Percentiles rank a stretch among this genome's conserved stretches.
Conservation (phyloP, 1,140 invertebrate genomes). For the Euura saliciscinereae region DNA sequence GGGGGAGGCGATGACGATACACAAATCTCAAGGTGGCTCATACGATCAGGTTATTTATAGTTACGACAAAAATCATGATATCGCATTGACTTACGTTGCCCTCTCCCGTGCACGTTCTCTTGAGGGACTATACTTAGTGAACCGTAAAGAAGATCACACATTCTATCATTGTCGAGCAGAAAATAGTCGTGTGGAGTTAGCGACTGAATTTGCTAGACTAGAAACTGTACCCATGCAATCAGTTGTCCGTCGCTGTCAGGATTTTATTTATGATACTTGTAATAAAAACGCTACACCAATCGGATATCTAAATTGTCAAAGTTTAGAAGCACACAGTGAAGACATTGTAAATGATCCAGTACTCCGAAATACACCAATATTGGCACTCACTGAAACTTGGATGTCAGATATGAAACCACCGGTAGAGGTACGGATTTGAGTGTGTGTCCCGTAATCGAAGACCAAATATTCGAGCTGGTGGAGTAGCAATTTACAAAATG, state of each 20-base stretch:
- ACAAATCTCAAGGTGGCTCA: constrained; percentile 34
- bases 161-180: not conserved
- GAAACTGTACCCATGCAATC: too few species aligned
- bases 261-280: not conserved
- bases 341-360: not conserved
- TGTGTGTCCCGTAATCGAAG: not conserved
- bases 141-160: not conserved
- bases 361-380: not conserved
- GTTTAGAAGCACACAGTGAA: not conserved
- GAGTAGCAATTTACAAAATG: not conserved
- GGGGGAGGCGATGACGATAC: constrained; percentile 18
- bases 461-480: not conserved
- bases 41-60: constrained; percentile 30
- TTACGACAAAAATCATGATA: not conserved
- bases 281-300: not conserved
- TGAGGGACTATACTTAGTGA: not conserved
- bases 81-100: not conserved
- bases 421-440: not conserved
- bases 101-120: not conserved
- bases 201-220: too few species aligned
- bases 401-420: not conserved
- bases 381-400: not conserved
- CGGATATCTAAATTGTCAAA: not conserved
- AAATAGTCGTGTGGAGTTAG: too few species aligned
- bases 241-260: not conserved